These are phyloP conservation scores for Punctoribates punctum DNA, from an alignment of 2,888 invertebrate genomes.

Conservation along the genomic window DNA sequence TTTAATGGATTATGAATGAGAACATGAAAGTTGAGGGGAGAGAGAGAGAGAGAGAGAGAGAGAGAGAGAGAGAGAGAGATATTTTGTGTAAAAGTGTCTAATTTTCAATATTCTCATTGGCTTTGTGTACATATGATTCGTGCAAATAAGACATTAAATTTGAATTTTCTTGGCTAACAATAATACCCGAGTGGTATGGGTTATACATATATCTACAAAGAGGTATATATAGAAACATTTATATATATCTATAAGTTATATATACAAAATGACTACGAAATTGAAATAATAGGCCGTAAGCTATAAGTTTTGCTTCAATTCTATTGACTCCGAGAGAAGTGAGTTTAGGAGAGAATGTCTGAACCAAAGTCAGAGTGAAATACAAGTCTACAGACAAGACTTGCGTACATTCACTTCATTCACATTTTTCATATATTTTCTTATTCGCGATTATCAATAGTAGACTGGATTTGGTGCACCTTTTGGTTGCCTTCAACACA, in stretches of 20 bases:
- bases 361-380: background rate
- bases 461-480: background rate
- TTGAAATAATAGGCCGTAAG: background rate
- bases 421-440: slow-evolving; percentile 5
- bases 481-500: slow-evolving; percentile 11
- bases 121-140: background rate
- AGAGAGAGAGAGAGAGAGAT: slow-evolving; percentile 23
- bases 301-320: slow-evolving; percentile 5
- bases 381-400: background rate
- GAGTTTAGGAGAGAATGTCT: background rate
- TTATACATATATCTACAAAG: background rate
- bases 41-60: background rate
- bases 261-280: background rate
- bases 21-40: background rate
- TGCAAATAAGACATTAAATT: slow-evolving; percentile 13
- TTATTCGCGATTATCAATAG: slow-evolving; percentile 1
- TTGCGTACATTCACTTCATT: background rate
- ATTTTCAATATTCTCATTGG: background rate
- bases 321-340: slow-evolving; percentile 5
- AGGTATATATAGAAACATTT: background rate
- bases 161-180: background rate
- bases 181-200: background rate
- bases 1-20: slow-evolving; percentile 7
- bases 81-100: background rate
- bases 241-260: background rate